phyloP scores from a whole-genome alignment of 2,113 vertebrate genomes.

The Platanista minor region DNA sequence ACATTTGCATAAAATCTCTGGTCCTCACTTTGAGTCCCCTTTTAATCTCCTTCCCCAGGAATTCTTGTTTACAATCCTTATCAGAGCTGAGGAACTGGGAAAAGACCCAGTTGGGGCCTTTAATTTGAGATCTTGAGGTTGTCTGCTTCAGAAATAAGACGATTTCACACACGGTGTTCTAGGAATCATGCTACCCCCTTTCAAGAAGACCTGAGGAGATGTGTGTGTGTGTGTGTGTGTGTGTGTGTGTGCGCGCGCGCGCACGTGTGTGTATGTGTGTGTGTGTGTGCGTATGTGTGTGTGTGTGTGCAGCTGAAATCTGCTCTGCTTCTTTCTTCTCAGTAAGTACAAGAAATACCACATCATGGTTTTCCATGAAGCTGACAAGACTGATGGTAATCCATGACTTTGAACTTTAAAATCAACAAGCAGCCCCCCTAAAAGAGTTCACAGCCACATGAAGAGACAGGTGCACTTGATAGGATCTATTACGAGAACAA shows the following conservation, averaged over 20 bases:
- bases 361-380: background rate
- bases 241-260: background rate
- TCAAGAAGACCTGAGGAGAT: background rate
- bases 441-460: background rate
- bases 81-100: background rate
- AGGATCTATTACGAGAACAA: background rate
- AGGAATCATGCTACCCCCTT: background rate
- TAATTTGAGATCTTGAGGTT: background rate
- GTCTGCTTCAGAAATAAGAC: background rate
- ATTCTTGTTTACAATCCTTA: background rate
- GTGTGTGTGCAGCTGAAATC: background rate
- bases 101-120: background rate
- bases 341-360: background rate
- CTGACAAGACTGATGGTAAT: constrained; percentile 6
- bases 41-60: background rate
- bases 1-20: constrained; percentile 32
- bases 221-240: background rate
- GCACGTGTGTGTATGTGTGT: too few species aligned
- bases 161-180: background rate
- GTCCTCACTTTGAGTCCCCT: background rate
- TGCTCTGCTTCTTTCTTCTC: background rate
- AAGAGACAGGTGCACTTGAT: background rate
- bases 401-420: constrained; percentile 30
- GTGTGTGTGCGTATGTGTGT: background rate
- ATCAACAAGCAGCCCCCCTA: background rate